A percentile compares a stretch with the other conserved stretches of the same genome.
Conservation (phyloP, 1,140 invertebrate species). For the Heterodera carotae region DNA sequence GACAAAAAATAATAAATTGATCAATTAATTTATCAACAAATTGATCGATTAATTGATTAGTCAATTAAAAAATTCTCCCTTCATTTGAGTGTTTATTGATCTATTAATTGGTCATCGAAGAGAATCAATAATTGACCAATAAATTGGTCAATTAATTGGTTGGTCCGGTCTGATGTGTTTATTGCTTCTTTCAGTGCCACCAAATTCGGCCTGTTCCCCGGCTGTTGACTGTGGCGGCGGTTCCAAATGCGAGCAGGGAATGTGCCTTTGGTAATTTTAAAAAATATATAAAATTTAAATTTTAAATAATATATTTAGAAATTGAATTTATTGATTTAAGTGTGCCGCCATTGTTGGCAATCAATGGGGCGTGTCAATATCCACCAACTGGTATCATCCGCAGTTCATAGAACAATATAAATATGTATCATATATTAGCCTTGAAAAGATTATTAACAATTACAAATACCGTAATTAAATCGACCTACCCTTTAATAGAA, state of each 20-base stretch:
- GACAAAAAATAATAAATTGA: too few species aligned
- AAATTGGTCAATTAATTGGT: too few species aligned
- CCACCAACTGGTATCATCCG: constrained; percentile 44
- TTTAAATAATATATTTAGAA: constrained; percentile 14
- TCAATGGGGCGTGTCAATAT: constrained; percentile 56
- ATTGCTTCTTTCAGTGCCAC: constrained; percentile 44
- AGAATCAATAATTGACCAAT: background rate
- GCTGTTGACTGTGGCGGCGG: constrained; percentile 51
- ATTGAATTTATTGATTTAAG: background rate
- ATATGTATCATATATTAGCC: too few species aligned
- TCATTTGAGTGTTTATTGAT: too few species aligned
- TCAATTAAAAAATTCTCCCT: background rate
- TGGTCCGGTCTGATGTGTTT: background rate
- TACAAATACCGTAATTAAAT: too few species aligned
- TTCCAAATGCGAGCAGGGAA: constrained; percentile 40
- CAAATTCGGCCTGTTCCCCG: constrained; percentile 47
- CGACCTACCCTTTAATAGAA: too few species aligned
- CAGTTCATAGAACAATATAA: background rate
- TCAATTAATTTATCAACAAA: too few species aligned
- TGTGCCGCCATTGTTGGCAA: constrained; percentile 37
- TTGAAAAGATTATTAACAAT: too few species aligned
- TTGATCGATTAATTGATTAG: too few species aligned
- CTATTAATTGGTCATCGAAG: too few species aligned
- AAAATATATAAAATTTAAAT: background rate
- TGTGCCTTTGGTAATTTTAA: constrained; percentile 40